Conservation (phyloP, 2,888 invertebrate species). For the Phalera bucephala region DNA sequence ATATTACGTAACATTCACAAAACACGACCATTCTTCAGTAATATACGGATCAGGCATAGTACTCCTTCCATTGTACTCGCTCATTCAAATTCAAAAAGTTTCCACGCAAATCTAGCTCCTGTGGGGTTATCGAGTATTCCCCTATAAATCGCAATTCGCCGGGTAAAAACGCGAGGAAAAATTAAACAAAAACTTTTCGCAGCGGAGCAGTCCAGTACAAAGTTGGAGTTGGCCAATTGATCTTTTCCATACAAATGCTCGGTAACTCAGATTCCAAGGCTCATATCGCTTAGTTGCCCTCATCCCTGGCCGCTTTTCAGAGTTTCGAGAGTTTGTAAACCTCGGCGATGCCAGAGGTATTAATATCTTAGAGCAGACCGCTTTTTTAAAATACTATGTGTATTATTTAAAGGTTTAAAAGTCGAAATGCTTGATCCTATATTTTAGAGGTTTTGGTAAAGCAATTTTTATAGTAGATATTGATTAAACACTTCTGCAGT, state of each 20-base stretch:
- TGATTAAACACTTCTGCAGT: too few relatives aligned
- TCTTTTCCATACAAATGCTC: conserved; percentile 22
- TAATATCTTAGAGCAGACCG: conserved; percentile 1
- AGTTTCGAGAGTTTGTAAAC: conserved; percentile 11
- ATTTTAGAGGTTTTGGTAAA: too few relatives aligned
- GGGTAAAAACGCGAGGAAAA: conserved; percentile 26
- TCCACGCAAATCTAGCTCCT: conserved; percentile 4
- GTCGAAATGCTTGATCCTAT: too few relatives aligned
- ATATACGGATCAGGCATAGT: too few relatives aligned
- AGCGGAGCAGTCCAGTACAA: conserved; percentile 10
- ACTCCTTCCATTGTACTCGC: background rate
- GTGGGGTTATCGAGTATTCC: conserved; percentile 8
- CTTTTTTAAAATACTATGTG: too few relatives aligned
- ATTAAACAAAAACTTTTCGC: conserved; percentile 31
- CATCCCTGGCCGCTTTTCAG: conserved; percentile 8
- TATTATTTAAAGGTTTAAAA: too few relatives aligned
- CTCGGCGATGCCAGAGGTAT: conserved; percentile 1
- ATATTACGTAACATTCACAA: too few relatives aligned
- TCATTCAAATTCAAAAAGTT: conserved; percentile 14
- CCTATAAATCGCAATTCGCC: conserved; percentile 8
- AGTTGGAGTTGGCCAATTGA: conserved; percentile 22
- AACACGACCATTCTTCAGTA: too few relatives aligned
- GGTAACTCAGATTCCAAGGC: conserved; percentile 1
- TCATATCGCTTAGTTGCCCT: conserved; percentile 5
- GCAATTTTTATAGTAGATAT: too few relatives aligned